Base-by-base conservation (phyloP, 2,113 vertebrate genomes). In the Leptobrachium leishanense region DNA sequence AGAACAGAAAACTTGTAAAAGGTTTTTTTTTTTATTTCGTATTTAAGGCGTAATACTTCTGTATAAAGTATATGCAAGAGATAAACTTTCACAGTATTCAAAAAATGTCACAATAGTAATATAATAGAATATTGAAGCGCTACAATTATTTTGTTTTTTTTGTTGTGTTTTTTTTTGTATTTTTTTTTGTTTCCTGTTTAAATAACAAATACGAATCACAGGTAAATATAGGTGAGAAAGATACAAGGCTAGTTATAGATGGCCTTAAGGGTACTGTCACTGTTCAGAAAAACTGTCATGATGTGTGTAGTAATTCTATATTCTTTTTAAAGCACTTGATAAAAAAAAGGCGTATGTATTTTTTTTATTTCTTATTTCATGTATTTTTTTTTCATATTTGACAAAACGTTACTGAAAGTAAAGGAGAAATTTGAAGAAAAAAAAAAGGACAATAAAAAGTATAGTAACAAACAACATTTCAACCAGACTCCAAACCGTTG, bases 31-130 rank as follows among this genome's bases (percentile, higher is more conserved):
- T 88, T 31, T 31, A 31, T 31, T 87, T 91, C 92, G 91, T 93
- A 88, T 94, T 94, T 94, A 94, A 94, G 93, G 93, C 93, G 93
- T 94, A 94, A 94, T 94, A 93, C 93, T 94, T 94, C 93, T 79
- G 93, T 94, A 94, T 94, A 94, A 94, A 94, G 93, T 94, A 94
- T 94, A 94, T 94, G 92, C 93, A 94, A 94, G 92, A 94, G 93
- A 94, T 94, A 94, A 94, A 94, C 93, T 92, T 94, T 94, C 93
- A 94, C 92, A 94, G 93, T 94, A 94, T 94, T 94, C 91, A 92
- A 94, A 94, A 80, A 94, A 94, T 93, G 93, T 93, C 92, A 94
- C 93, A 94, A 93, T 93, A 91, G 89, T 90, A 93, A 93, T 93
- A 93, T 92, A 88, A 88, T 88, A 94, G 91, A 92, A 94, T 94